A percentile compares a stretch with the other conserved stretches of the same genome.
Evolutionary conservation across 2,797 vertebrate genomes (phyloP).

Genomic region (Benthosema pterotum): DNA sequence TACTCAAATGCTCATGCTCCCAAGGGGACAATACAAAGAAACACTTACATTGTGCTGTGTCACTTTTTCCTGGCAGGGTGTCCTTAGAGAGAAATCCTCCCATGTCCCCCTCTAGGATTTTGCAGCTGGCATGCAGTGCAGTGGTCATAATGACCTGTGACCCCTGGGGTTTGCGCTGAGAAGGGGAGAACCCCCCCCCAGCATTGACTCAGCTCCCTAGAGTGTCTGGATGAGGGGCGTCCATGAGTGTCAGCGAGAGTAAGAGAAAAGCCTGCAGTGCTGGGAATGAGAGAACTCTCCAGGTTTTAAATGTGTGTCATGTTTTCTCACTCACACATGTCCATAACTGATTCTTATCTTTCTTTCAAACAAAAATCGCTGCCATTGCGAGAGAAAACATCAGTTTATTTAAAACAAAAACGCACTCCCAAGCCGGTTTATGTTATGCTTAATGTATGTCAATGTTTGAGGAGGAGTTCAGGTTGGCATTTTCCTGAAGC

Average conservation of each 20-base stretch:
- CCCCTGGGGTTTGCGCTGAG: neutral
- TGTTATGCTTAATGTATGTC: too few relatives aligned
- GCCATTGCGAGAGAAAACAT: neutral
- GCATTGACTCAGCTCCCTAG: conserved; percentile 67
- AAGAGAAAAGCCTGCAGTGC: conserved; percentile 34
- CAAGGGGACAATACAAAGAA: conserved; percentile 37
- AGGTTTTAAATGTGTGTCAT: conserved; percentile 13
- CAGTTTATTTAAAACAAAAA: neutral
- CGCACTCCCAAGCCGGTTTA: neutral
- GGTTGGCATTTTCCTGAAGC: too few relatives aligned
- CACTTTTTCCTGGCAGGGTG: conserved; percentile 49
- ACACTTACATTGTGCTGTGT: conserved; percentile 43
- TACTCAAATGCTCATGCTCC: conserved; percentile 16
- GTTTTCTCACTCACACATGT: conserved; percentile 20
- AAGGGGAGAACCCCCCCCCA: conserved; percentile 14
- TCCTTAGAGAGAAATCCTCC: conserved; percentile 43
- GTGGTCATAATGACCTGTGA: conserved; percentile 49
- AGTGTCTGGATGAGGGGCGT: conserved; percentile 28
- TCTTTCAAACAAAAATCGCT: neutral
- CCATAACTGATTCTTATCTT: neutral
- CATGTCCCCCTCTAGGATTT: conserved; percentile 33
- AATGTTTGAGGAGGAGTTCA: too few relatives aligned
- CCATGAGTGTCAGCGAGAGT: conserved; percentile 43
- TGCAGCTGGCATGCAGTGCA: conserved; percentile 52
- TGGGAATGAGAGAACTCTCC: conserved; percentile 41